A percentile compares a stretch with the other conserved stretches of the same genome.
Evolutionary conservation across 1,140 invertebrate species (phyloP).

Genomic region (Achroia grisella): DNA sequence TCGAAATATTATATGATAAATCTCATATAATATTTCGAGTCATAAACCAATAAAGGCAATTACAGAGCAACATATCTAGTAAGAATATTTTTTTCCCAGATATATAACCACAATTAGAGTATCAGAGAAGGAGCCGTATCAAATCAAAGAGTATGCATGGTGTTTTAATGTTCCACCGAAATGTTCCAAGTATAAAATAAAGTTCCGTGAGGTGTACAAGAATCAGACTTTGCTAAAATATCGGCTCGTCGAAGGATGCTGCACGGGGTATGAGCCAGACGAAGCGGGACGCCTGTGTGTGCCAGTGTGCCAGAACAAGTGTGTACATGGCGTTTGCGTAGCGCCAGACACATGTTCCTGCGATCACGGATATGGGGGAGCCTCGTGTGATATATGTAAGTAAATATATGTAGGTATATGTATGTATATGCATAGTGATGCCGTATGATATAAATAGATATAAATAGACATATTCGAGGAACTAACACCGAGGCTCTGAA

Average conservation of each 20-base stretch:
- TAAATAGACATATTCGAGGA: too few relatives aligned
- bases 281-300: conserved; percentile 78
- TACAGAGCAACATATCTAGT: too few relatives aligned
- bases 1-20: too few relatives aligned
- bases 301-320: conserved; percentile 86
- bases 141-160: conserved; percentile 85
- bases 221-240: conserved; percentile 82
- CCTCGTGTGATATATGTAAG: conserved; percentile 91
- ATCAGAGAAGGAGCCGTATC: conserved; percentile 86
- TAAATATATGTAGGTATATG: conserved; percentile 21
- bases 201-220: conserved; percentile 81
- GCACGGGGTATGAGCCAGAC: conserved; percentile 81
- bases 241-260: conserved; percentile 87
- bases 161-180: conserved; percentile 88
- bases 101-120: conserved; percentile 82
- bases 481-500: too few relatives aligned
- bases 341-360: conserved; percentile 92
- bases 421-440: too few relatives aligned
- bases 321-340: conserved; percentile 88
- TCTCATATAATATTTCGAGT: too few relatives aligned
- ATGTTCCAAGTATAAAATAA: conserved; percentile 89
- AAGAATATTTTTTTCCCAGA: conserved; percentile 56
- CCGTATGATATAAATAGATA: too few relatives aligned
- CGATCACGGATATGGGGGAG: conserved; percentile 89
- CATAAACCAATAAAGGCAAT: too few relatives aligned